Evolutionary conservation across 2,797 vertebrate species (phyloP), one percentile per base, ranked within the genome.

Genomic region (Coendou prehensilis): DNA sequence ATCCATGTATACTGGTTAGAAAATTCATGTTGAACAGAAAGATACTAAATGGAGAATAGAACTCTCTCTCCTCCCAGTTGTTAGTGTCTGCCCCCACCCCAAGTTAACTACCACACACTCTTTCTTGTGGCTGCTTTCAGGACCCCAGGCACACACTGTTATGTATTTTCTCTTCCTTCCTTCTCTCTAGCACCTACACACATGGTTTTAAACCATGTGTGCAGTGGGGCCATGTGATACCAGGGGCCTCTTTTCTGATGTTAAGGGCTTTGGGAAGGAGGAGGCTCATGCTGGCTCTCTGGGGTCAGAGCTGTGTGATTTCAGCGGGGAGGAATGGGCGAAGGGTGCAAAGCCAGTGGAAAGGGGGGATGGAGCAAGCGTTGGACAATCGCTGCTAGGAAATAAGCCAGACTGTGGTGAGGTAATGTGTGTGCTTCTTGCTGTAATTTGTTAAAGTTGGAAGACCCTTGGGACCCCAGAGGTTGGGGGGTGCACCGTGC

Each of bases 381-480:
- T 56, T 96, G 97, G 90, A 96, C 94, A 93, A 28, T 96, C 45
- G 33, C 75, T 88, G 79, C 92, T 89, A 92, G 96, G 97, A 95
- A 93, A 80, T 30, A 75, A 97, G 94, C 95, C 94, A 96, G 97
- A 87, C 92, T 63, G 82, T 9, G 95, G 87, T 97, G 97, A 98
- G 95, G 93, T 96, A 73, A 94, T 94, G 94, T 59, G 0, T 96
- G 86, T 84, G 91, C 67, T 76, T 75, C 0, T 50, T 81, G 69
- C 54, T 95, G 93, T 75, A 59, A 86, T 96, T 95, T 84, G 83
- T 96, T 94, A 94, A 69, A 90, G 80, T 97, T 93, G 96, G 61
- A 86, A 93, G 96, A 91, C 87, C 89, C 89, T 54, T n/a, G 94
- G 91, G 95, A 97, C 93, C 69, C 41, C 0, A 57, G 86, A 88